Evolutionary conservation across 1,140 invertebrate species (phyloP).

Genomic region (Prorops nasuta): DNA sequence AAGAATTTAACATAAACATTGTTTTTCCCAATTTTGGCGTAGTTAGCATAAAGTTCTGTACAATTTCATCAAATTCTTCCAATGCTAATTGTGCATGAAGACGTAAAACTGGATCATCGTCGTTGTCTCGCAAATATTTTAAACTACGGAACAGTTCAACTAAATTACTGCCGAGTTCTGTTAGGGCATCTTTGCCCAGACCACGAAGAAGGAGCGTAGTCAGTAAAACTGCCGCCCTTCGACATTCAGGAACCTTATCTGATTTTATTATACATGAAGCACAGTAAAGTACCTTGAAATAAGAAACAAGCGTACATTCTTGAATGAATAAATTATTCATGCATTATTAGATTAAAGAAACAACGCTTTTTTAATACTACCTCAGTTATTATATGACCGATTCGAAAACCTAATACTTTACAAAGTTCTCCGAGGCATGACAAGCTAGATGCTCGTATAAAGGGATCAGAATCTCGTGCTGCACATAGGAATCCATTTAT

Average conservation of each 20-base stretch:
- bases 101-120: constrained; percentile 68
- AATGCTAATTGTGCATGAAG: constrained; percentile 74
- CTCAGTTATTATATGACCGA: constrained; percentile 72
- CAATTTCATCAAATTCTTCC: constrained; percentile 73
- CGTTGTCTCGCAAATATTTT: constrained; percentile 63
- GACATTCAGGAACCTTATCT: constrained; percentile 69
- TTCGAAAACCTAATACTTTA: constrained; percentile 69
- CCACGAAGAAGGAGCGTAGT: constrained; percentile 72
- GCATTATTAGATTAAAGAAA: too few species aligned
- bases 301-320: too few species aligned
- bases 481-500: constrained; percentile 72
- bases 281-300: constrained; percentile 69
- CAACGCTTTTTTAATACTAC: too few species aligned
- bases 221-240: constrained; percentile 77
- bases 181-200: constrained; percentile 67
- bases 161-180: constrained; percentile 65
- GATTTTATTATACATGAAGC: constrained; percentile 66
- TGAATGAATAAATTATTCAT: too few species aligned
- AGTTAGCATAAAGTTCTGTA: constrained; percentile 63
- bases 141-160: constrained; percentile 69
- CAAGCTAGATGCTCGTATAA: constrained; percentile 79
- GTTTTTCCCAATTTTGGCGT: constrained; percentile 63
- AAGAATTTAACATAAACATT: constrained; percentile 44
- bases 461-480: constrained; percentile 67
- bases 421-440: constrained; percentile 86